phyloP scores from a whole-genome alignment of 2,888 invertebrate species.

The Deilephila porcellus region DNA sequence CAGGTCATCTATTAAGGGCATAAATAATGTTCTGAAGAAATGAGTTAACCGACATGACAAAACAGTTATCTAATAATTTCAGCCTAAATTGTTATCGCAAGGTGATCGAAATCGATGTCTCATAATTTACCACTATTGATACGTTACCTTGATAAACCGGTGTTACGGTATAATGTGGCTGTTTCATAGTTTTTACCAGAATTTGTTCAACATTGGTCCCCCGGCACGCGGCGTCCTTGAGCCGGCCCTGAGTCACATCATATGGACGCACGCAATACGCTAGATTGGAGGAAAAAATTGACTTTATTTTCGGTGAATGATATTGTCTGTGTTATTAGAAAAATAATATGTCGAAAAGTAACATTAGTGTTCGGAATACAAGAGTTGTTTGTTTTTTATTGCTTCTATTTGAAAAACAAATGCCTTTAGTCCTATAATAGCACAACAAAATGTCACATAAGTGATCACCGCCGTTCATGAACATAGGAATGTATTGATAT shows the following conservation, averaged over 20 bases:
- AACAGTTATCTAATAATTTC: neutral
- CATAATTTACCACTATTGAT: neutral
- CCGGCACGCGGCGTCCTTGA: constrained; percentile 35
- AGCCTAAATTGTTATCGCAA: neutral
- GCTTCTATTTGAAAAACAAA: no score
- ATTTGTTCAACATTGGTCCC: constrained; percentile 31
- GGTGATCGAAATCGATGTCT: neutral
- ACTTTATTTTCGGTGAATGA: constrained; percentile 36
- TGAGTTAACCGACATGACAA: neutral
- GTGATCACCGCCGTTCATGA: no score
- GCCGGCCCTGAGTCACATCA: constrained; percentile 43
- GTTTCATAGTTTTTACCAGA: constrained; percentile 30
- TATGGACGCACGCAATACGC: constrained; percentile 57
- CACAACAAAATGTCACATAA: no score
- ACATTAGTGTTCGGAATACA: neutral
- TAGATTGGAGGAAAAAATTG: constrained; percentile 40
- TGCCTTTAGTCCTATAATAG: no score
- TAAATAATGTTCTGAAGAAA: neutral
- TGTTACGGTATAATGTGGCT: constrained; percentile 13
- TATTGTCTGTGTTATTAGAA: neutral
- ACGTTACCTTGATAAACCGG: constrained; percentile 18
- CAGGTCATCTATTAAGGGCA: neutral
- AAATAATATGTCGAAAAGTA: neutral
- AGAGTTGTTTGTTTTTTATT: no score
- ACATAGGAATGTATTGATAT: no score